phyloP scores from a whole-genome alignment of 1,140 invertebrate species.

The Bombyx mori region DNA sequence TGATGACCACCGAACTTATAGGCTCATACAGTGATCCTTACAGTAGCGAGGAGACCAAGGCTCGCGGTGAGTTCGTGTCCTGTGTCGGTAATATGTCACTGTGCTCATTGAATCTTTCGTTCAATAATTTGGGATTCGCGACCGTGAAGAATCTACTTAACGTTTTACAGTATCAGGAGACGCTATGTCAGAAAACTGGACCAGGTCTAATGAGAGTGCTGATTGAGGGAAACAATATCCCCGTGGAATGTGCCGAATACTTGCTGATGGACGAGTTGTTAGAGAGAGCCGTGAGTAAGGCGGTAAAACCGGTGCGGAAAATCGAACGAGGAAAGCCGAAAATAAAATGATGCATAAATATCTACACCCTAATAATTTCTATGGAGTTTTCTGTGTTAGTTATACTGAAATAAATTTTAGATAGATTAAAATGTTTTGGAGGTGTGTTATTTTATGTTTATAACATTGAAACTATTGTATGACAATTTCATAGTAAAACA shows the following conservation, averaged over 20 bases:
- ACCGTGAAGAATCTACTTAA: conserved; percentile 21
- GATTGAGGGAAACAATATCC: conserved; percentile 32
- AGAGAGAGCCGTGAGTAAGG: conserved; percentile 18
- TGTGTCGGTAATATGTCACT: conserved; percentile 27
- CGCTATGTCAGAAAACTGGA: neutral
- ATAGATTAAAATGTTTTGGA: too few species aligned
- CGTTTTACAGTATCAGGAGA: conserved; percentile 26
- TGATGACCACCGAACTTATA: conserved; percentile 17
- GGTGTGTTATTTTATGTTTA: too few species aligned
- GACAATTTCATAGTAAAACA: too few species aligned
- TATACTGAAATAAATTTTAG: too few species aligned
- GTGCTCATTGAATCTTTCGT: conserved; percentile 31
- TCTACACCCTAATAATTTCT: neutral
- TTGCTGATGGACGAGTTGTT: conserved; percentile 1
- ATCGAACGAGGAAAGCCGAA: neutral
- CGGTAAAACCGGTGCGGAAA: neutral
- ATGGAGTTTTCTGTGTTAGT: too few species aligned
- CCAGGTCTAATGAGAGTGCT: conserved; percentile 27
- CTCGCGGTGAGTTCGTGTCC: conserved; percentile 11
- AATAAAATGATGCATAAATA: neutral
- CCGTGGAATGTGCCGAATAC: conserved; percentile 18
- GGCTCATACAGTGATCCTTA: conserved; percentile 27
- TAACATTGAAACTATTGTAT: too few species aligned
- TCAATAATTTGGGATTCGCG: conserved; percentile 25
- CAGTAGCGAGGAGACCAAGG: conserved; percentile 12